phyloP scores from a whole-genome alignment of 2,113 vertebrate species.

The Galbula dea region DNA sequence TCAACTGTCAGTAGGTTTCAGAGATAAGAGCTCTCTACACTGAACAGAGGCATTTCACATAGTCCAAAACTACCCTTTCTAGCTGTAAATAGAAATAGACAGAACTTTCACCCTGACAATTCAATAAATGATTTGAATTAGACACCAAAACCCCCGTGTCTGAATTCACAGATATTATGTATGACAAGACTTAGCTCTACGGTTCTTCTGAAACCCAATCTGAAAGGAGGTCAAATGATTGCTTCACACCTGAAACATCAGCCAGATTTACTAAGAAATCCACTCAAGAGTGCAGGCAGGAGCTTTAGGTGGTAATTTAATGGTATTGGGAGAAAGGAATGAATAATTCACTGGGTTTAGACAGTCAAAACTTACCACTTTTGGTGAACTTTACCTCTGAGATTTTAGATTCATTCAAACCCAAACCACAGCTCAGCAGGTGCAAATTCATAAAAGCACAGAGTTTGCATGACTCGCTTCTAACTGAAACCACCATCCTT shows the following conservation, averaged over 20 bases:
- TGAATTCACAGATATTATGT: background rate
- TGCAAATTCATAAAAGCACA: constrained; percentile 46
- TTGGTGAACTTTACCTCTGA: constrained; percentile 34
- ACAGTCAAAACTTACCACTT: constrained; percentile 34
- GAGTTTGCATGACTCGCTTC: constrained; percentile 3
- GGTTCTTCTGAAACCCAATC: background rate
- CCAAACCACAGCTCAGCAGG: constrained; percentile 57
- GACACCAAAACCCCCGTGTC: background rate
- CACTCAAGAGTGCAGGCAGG: background rate
- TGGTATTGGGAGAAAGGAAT: background rate
- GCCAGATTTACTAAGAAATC: constrained; percentile 17
- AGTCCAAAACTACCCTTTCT: background rate
- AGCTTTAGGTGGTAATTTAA: background rate
- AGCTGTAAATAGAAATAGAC: background rate
- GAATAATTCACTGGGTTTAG: constrained; percentile 11
- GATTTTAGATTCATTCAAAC: constrained; percentile 38
- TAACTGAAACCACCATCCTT: constrained; percentile 43
- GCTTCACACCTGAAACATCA: background rate
- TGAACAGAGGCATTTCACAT: background rate
- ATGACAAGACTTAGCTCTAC: background rate
- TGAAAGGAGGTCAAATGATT: background rate
- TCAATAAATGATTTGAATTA: background rate
- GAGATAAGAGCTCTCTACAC: background rate
- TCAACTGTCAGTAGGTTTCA: background rate
- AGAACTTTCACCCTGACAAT: background rate